A percentile compares a stretch with the other conserved stretches of the same genome.
Evolutionary conservation across 2,888 invertebrate genomes (phyloP).

Genomic region (Torymus tubicola): DNA sequence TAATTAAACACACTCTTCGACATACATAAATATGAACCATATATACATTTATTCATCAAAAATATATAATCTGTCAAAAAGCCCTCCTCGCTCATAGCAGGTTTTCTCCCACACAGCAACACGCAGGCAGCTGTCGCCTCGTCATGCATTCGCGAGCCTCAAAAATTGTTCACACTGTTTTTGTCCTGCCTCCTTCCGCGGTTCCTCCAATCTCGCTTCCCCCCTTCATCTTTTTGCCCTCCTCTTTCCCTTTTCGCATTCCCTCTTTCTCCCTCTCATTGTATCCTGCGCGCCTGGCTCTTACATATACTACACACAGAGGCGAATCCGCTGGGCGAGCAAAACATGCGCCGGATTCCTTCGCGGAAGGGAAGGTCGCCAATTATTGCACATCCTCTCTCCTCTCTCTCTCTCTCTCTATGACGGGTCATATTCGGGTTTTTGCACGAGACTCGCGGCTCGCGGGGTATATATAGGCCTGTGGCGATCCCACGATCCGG

Average conservation of each 20-base stretch:
- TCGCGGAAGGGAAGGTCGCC: conserved; percentile 74
- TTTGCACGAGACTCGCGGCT: conserved; percentile 2
- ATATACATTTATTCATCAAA: too few species aligned
- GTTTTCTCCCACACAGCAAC: too few species aligned
- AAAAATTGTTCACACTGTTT: conserved; percentile 58
- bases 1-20: too few species aligned
- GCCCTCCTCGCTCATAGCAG: too few species aligned
- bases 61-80: too few species aligned
- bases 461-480: conserved; percentile 22
- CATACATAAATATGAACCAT: too few species aligned
- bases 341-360: conserved; percentile 70
- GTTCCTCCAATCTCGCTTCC: conserved; percentile 9
- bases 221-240: conserved; percentile 10
- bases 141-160: conserved; percentile 30
- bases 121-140: not conserved
- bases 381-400: conserved; percentile 66
- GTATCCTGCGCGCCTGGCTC: too few species aligned
- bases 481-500: conserved; percentile 56
- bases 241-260: not conserved
- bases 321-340: conserved; percentile 38
- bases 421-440: conserved; percentile 68
- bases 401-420: conserved; percentile 63
- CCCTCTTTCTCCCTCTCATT: too few species aligned
- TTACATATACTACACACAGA: too few species aligned
- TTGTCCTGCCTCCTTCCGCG: conserved; percentile 5